phyloP scores from a whole-genome alignment of 2,113 vertebrate genomes.

The Coryphaenoides rupestris region DNA sequence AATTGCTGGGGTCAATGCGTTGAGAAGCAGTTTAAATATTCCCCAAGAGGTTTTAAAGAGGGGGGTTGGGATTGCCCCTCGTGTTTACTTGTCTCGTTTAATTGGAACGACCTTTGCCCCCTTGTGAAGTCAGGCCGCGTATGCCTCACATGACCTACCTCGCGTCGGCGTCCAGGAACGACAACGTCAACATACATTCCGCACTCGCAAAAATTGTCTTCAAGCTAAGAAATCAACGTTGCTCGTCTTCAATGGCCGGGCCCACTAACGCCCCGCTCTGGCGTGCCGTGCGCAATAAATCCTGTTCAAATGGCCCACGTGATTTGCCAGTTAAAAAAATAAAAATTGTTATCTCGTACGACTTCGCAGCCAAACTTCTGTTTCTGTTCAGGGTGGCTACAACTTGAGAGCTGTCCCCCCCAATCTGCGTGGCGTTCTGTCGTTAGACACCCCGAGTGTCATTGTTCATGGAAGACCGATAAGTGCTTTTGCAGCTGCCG shows the following conservation, averaged over 20 bases:
- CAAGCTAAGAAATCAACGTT: constrained; percentile 41
- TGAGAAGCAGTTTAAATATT: constrained; percentile 44
- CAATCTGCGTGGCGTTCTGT: constrained; percentile 60
- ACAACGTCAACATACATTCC: constrained; percentile 70
- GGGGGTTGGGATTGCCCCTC: constrained; percentile 67
- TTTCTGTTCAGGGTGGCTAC: constrained; percentile 16
- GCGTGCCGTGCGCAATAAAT: too few species aligned
- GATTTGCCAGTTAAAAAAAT: background rate
- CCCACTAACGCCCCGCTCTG: too few species aligned
- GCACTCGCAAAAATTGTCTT: constrained; percentile 40
- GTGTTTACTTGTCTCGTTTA: constrained; percentile 72
- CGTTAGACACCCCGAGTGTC: constrained; percentile 72
- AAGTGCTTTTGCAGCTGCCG: constrained; percentile 84
- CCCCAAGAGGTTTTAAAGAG: constrained; percentile 59
- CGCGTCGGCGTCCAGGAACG: constrained; percentile 64
- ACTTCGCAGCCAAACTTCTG: background rate
- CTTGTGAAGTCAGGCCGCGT: constrained; percentile 53
- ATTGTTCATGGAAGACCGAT: constrained; percentile 79
- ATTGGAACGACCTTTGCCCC: constrained; percentile 75
- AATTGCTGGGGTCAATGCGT: constrained; percentile 21
- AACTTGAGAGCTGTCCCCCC: constrained; percentile 43
- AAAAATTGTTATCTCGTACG: too few species aligned
- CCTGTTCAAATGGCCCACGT: constrained; percentile 34
- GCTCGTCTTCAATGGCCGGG: constrained; percentile 43
- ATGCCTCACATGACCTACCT: constrained; percentile 72